Evolutionary conservation across 2,113 vertebrate species (phyloP).

Genomic region (Crypturellus undulatus): DNA sequence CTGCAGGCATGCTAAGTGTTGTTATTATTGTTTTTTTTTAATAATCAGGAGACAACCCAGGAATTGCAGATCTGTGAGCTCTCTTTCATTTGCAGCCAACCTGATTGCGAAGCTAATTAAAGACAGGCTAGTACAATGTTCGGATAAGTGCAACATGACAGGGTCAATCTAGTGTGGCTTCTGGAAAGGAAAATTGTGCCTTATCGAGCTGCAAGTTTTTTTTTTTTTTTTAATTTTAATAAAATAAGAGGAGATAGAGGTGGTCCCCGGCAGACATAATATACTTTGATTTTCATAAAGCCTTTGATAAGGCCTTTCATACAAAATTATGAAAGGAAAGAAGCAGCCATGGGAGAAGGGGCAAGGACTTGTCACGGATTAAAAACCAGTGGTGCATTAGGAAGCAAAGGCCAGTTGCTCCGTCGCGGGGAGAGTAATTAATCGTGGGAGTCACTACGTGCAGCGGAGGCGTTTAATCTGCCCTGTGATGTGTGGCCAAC

Average conservation of each 20-base stretch:
- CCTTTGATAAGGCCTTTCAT: constrained; percentile 55
- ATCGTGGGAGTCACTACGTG: neutral
- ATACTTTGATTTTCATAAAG: constrained; percentile 59
- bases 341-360: constrained; percentile 25
- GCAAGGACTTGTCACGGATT: neutral
- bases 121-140: constrained; percentile 17
- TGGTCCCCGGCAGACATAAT: constrained; percentile 48
- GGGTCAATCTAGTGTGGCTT: constrained; percentile 53
- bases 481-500: neutral
- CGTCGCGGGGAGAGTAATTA: neutral
- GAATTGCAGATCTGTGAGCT: constrained; percentile 52
- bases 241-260: constrained; percentile 52
- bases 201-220: constrained; percentile 5
- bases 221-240: constrained; percentile 36
- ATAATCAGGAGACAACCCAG: constrained; percentile 31
- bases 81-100: constrained; percentile 36
- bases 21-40: constrained; percentile 51
- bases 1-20: constrained; percentile 16
- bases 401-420: neutral
- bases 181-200: constrained; percentile 16
- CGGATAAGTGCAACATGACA: constrained; percentile 22
- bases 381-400: neutral
- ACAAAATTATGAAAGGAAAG: constrained; percentile 48
- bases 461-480: neutral
- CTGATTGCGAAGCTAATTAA: constrained; percentile 66